These are phyloP conservation scores for Papilio xuthus DNA, from an alignment of 1,140 invertebrate genomes.

Conservation along the genomic window DNA sequence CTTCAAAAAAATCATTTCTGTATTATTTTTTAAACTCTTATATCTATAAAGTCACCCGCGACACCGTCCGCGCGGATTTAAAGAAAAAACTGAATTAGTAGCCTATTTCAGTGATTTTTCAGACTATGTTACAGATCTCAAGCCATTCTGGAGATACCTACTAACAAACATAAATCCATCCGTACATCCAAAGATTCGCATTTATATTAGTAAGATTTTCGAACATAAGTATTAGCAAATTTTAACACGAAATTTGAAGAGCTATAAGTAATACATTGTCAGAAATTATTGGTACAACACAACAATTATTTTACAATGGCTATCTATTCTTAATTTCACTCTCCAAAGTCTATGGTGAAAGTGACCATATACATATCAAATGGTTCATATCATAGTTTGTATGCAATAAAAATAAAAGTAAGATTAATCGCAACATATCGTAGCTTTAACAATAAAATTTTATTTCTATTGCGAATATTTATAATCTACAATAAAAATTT, in stretches of 20 bases:
- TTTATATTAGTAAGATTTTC: too few relatives aligned
- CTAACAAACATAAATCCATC: too few relatives aligned
- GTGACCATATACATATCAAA: neutral
- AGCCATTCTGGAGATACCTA: too few relatives aligned
- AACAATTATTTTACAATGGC: neutral
- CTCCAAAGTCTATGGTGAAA: neutral
- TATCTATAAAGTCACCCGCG: too few relatives aligned
- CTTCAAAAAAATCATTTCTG: neutral
- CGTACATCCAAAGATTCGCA: too few relatives aligned
- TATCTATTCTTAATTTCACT: neutral
- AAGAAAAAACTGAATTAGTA: too few relatives aligned
- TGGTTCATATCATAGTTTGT: neutral
- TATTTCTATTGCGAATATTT: neutral
- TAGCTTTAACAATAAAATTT: constrained; percentile 18
- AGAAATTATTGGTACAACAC: neutral
- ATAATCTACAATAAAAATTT: constrained; percentile 18
- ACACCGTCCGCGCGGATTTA: too few relatives aligned
- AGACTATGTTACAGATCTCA: too few relatives aligned
- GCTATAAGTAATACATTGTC: too few relatives aligned
- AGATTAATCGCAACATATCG: neutral
- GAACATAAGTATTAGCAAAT: too few relatives aligned
- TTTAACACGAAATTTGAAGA: too few relatives aligned
- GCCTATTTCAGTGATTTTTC: too few relatives aligned
- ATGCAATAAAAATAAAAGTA: neutral
- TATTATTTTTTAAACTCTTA: neutral